phyloP scores from a whole-genome alignment of 2,113 vertebrate species.

The Parotia lawesii region DNA sequence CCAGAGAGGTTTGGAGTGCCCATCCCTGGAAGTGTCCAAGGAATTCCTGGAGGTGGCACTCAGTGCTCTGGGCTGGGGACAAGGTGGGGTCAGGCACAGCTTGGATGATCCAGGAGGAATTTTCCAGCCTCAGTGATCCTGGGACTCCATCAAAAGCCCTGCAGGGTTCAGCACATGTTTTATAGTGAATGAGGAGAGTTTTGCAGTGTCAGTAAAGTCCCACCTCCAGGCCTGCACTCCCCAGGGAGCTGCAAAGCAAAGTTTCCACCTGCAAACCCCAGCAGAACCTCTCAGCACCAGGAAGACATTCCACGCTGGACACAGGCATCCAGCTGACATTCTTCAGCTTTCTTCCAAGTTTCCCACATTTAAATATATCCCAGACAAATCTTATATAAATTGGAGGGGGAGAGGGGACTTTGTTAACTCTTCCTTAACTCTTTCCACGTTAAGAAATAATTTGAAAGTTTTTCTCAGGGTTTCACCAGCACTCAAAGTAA shows the following conservation, averaged over 20 bases:
- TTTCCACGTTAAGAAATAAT: background rate
- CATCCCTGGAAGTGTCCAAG: background rate
- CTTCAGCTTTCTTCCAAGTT: background rate
- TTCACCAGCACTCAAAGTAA: background rate
- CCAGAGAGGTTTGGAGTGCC: background rate
- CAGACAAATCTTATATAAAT: background rate
- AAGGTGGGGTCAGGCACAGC: background rate
- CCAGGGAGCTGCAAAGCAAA: background rate
- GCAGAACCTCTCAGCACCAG: background rate
- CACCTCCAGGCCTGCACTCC: background rate
- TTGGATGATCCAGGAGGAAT: background rate
- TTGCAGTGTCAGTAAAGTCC: background rate
- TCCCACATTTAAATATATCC: conserved; percentile 22
- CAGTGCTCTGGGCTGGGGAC: background rate
- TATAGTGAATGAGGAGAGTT: fast-evolving
- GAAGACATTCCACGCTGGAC: background rate
- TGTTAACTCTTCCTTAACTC: background rate
- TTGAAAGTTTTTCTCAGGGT: background rate
- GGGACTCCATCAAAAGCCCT: background rate
- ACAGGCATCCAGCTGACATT: background rate
- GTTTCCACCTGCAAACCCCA: background rate
- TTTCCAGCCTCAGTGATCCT: background rate
- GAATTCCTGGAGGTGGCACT: background rate
- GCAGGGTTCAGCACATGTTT: background rate
- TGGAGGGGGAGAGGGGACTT: background rate